These are phyloP conservation scores for Chironomus striatipennis DNA, from an alignment of 1,140 invertebrate species.

Conservation along the genomic window DNA sequence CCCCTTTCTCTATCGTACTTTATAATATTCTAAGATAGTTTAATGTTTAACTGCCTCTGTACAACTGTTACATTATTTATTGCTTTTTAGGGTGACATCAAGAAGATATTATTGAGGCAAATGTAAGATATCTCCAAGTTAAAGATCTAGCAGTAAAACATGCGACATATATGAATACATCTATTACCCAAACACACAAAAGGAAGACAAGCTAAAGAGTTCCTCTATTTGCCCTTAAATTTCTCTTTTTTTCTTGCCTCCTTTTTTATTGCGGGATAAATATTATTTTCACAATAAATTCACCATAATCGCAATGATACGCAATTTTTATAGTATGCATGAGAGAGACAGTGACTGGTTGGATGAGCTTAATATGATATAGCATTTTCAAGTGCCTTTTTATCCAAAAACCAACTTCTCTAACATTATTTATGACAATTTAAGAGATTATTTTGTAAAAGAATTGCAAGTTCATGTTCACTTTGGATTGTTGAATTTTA, in stretches of 20 bases:
- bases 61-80: conserved; percentile 23
- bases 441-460: too few species aligned
- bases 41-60: neutral
- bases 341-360: neutral
- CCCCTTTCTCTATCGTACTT: neutral
- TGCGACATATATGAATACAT: too few species aligned
- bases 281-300: conserved; percentile 23
- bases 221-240: too few species aligned
- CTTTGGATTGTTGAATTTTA: too few species aligned
- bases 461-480: too few species aligned
- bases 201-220: neutral
- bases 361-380: conserved; percentile 9
- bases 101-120: neutral
- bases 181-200: neutral
- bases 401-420: neutral
- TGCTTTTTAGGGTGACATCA: neutral
- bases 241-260: neutral
- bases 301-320: conserved; percentile 22
- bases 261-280: neutral
- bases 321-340: conserved; percentile 15
- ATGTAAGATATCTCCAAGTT: neutral
- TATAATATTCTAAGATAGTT: neutral
- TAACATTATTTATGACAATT: neutral
- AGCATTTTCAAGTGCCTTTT: conserved; percentile 20
- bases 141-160: neutral